Evolutionary conservation across 2,888 invertebrate genomes (phyloP).

Genomic region (Orchestes rusci): DNA sequence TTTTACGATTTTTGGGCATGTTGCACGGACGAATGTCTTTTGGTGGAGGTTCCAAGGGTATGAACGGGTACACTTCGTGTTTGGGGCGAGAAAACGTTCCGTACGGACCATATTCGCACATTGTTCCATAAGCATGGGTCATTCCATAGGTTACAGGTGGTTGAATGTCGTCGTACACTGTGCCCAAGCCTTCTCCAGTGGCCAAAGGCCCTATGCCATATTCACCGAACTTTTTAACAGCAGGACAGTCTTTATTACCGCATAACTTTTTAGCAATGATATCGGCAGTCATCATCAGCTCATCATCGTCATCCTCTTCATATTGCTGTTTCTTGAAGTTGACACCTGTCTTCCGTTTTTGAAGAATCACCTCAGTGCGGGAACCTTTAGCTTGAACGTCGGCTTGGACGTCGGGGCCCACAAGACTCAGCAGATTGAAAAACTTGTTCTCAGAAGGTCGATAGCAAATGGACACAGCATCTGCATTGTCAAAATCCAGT

Average conservation of each 20-base stretch:
- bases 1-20: neutral
- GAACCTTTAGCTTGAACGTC: constrained; percentile 19
- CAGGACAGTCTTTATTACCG: constrained; percentile 39
- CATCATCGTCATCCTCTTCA: constrained; percentile 11
- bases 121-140: constrained; percentile 38
- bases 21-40: neutral
- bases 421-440: constrained; percentile 28
- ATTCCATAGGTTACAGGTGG: constrained; percentile 35
- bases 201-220: constrained; percentile 40
- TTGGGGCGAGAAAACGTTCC: constrained; percentile 35
- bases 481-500: constrained; percentile 20
- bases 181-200: constrained; percentile 37
- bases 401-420: too few relatives aligned
- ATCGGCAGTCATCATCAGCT: constrained; percentile 31
- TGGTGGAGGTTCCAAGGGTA: constrained; percentile 19
- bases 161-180: constrained; percentile 30
- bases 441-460: constrained; percentile 34
- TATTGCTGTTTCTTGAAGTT: too few relatives aligned
- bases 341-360: constrained; percentile 6
- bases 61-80: constrained; percentile 29
- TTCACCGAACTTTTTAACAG: constrained; percentile 39
- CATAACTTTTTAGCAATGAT: constrained; percentile 35
- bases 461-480: constrained; percentile 32
- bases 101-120: constrained; percentile 37
- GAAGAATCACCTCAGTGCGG: constrained; percentile 11